Percentiles rank a stretch among this genome's conserved stretches.
Evolutionary conservation across 2,888 invertebrate species (phyloP).

Genomic region (Microplitis deprimator): DNA sequence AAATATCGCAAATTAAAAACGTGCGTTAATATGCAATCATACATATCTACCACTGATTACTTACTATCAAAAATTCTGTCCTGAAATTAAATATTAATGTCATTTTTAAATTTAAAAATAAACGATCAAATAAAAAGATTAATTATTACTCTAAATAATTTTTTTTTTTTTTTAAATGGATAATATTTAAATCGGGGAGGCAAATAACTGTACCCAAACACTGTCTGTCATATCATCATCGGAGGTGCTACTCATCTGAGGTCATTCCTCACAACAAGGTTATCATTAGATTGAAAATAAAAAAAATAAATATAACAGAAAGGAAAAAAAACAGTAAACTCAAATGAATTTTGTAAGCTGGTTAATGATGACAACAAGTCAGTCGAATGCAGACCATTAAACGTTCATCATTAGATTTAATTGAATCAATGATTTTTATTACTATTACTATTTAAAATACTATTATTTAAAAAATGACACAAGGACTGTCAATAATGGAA

Average conservation of each 20-base stretch:
- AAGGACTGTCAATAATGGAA: slow-evolving; percentile 44
- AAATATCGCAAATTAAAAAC: too few relatives aligned
- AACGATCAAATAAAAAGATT: not conserved
- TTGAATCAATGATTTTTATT: not conserved
- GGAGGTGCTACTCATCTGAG: slow-evolving; percentile 60
- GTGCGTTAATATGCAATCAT: too few relatives aligned
- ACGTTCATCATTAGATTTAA: slow-evolving; percentile 31
- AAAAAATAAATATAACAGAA: slow-evolving; percentile 45
- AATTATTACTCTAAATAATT: not conserved
- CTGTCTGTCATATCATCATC: slow-evolving; percentile 28
- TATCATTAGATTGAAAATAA: slow-evolving; percentile 55
- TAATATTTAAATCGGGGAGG: not conserved
- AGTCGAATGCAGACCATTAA: slow-evolving; percentile 59
- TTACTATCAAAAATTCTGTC: too few relatives aligned
- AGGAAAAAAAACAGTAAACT: not conserved
- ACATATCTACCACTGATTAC: too few relatives aligned
- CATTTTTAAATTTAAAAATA: not conserved
- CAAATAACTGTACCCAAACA: slow-evolving; percentile 48
- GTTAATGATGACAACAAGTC: slow-evolving; percentile 51
- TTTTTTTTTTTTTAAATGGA: slow-evolving; percentile 1
- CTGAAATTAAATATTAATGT: too few relatives aligned
- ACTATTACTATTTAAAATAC: not conserved
- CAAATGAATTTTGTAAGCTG: slow-evolving; percentile 60
- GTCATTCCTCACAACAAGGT: slow-evolving; percentile 62
- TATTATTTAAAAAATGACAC: slow-evolving; percentile 46